A percentile compares a stretch with the other conserved stretches of the same genome.
Evolutionary conservation across 2,888 invertebrate genomes (phyloP).

Genomic region (Cantharis lateralis): DNA sequence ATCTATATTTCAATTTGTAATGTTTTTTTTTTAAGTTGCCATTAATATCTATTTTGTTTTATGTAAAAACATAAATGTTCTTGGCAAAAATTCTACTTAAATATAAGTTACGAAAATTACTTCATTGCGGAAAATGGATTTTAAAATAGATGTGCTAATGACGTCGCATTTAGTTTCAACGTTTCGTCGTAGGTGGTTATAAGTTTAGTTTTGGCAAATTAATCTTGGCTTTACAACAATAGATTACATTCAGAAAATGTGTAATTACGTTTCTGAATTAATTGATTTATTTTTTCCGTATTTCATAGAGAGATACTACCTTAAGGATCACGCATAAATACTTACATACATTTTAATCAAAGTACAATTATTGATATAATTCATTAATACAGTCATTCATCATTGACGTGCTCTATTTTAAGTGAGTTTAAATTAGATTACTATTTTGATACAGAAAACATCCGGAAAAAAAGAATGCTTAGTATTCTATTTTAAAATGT

Average conservation of each 20-base stretch:
- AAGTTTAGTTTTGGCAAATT: constrained; percentile 24
- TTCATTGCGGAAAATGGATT: constrained; percentile 25
- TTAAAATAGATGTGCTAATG: constrained; percentile 27
- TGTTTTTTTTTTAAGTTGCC: not conserved
- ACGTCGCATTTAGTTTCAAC: constrained; percentile 5
- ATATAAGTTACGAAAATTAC: constrained; percentile 4
- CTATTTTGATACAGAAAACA: too few species aligned
- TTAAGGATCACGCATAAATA: too few species aligned
- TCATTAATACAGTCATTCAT: not conserved
- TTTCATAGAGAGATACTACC: not conserved
- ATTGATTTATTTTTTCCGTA: not conserved
- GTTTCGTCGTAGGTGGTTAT: constrained; percentile 12
- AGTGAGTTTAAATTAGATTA: not conserved
- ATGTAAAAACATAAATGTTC: not conserved
- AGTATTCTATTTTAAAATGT: too few species aligned
- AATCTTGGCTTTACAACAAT: constrained; percentile 30
- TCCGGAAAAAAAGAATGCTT: too few species aligned
- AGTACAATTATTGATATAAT: not conserved
- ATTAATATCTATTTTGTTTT: not conserved
- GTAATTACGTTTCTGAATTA: not conserved
- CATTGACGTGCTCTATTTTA: not conserved
- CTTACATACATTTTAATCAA: not conserved
- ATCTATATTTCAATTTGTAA: not conserved
- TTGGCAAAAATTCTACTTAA: not conserved
- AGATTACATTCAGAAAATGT: constrained; percentile 13